A percentile compares a stretch with the other conserved stretches of the same genome.
phyloP scores from a whole-genome alignment of 37 sponge, comb jelly and placozoan species.

The Beroe forskalii region DNA sequence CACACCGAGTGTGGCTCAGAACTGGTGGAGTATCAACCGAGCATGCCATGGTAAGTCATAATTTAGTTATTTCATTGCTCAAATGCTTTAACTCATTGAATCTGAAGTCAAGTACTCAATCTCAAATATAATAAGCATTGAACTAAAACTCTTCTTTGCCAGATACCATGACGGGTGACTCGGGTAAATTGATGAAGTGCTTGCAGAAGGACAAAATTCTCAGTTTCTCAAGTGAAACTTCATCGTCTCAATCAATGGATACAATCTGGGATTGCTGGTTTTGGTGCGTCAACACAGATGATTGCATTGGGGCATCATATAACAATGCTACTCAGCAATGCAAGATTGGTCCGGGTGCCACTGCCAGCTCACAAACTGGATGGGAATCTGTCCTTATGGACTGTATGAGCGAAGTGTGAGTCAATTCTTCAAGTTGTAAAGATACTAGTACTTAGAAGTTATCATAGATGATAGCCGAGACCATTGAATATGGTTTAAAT shows the following conservation, averaged over 20 bases:
- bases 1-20: background rate
- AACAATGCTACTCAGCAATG: background rate
- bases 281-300: conserved; percentile 8
- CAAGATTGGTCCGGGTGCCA: background rate
- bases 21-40: background rate
- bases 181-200: background rate
- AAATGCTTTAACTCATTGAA: no score
- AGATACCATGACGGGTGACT: conserved; percentile 6
- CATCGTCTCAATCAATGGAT: background rate
- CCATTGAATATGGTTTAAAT: no score
- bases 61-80: no score
- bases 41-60: conserved; percentile 19
- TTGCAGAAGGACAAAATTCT: background rate
- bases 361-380: background rate
- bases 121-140: no score
- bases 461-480: no score
- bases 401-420: background rate
- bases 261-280: conserved; percentile 12
- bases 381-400: background rate
- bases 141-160: no score
- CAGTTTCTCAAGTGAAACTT: background rate
- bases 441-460: no score
- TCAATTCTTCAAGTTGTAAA: no score
- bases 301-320: background rate
- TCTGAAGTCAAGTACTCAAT: no score